A percentile compares a stretch with the other conserved stretches of the same genome.
Evolutionary conservation across 2,888 invertebrate genomes (phyloP).

Genomic region (Mongoloraphidia duomilia): DNA sequence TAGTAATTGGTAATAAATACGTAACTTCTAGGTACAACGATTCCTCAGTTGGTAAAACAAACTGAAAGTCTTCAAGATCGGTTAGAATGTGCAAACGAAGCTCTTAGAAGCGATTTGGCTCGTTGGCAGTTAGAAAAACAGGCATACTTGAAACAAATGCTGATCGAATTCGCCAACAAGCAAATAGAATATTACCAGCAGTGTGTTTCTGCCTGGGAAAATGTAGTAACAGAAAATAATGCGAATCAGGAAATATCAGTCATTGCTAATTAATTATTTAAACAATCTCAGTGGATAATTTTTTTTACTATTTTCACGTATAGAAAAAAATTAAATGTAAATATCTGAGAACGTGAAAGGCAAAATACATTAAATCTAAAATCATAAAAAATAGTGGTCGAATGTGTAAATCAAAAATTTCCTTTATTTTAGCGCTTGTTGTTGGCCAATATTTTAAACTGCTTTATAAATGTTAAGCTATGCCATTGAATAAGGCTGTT

Average conservation of each 20-base stretch:
- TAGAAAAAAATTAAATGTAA: too few species aligned
- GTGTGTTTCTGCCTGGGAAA: constrained; percentile 40
- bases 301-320: too few species aligned
- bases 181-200: constrained; percentile 51
- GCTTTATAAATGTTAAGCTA: too few species aligned
- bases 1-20: constrained; percentile 6
- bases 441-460: too few species aligned
- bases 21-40: constrained; percentile 27
- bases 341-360: too few species aligned
- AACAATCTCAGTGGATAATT: too few species aligned
- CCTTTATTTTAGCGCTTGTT: too few species aligned
- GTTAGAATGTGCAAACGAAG: constrained; percentile 52
- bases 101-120: constrained; percentile 49
- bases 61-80: constrained; percentile 42
- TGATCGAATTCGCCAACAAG: constrained; percentile 45
- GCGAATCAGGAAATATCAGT: constrained; percentile 1
- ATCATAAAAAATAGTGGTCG: too few species aligned
- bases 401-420: too few species aligned
- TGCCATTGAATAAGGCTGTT: too few species aligned
- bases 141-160: constrained; percentile 43
- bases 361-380: too few species aligned
- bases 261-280: not conserved
- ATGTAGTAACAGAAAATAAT: constrained; percentile 21
- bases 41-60: constrained; percentile 36
- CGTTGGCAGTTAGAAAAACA: constrained; percentile 52